phyloP scores from a whole-genome alignment of 2,888 invertebrate genomes.

The Trissolcus brochymenae region DNA sequence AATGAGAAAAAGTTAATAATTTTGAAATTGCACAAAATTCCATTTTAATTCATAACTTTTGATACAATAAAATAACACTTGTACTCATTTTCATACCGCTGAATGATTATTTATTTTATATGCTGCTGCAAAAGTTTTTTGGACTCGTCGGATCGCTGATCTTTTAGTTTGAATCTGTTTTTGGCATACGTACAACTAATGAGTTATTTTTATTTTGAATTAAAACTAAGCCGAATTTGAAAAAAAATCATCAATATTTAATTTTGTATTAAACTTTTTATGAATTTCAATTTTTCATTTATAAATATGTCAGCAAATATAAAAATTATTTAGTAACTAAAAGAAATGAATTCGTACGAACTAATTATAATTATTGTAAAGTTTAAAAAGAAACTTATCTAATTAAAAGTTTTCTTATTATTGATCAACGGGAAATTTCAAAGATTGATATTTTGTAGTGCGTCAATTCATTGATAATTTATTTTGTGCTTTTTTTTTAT shows the following conservation, averaged over 20 bases:
- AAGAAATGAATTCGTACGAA: too few relatives aligned
- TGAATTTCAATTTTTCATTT: background rate
- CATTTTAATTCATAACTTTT: background rate
- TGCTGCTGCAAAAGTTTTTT: conserved; percentile 27
- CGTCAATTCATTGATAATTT: too few relatives aligned
- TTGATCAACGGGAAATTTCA: too few relatives aligned
- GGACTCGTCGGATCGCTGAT: conserved; percentile 22
- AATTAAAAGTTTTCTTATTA: too few relatives aligned
- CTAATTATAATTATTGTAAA: too few relatives aligned
- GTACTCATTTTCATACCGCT: conserved; percentile 4
- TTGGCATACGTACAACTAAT: conserved; percentile 30
- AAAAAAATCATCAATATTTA: background rate
- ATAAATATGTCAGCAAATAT: too few relatives aligned
- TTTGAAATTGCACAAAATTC: too few relatives aligned
- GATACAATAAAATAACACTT: background rate
- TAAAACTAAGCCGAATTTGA: background rate
- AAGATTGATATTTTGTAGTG: too few relatives aligned
- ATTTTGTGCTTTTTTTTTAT: too few relatives aligned
- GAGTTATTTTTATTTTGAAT: conserved; percentile 24
- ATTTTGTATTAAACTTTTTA: background rate
- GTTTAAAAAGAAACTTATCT: too few relatives aligned
- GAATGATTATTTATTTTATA: conserved; percentile 24
- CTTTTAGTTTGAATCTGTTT: conserved; percentile 20
- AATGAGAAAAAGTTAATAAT: too few relatives aligned
- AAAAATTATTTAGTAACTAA: too few relatives aligned